A percentile compares a stretch with the other conserved stretches of the same genome.
Evolutionary conservation across 2,888 invertebrate genomes (phyloP).

Genomic region (Anaspis maculata): DNA sequence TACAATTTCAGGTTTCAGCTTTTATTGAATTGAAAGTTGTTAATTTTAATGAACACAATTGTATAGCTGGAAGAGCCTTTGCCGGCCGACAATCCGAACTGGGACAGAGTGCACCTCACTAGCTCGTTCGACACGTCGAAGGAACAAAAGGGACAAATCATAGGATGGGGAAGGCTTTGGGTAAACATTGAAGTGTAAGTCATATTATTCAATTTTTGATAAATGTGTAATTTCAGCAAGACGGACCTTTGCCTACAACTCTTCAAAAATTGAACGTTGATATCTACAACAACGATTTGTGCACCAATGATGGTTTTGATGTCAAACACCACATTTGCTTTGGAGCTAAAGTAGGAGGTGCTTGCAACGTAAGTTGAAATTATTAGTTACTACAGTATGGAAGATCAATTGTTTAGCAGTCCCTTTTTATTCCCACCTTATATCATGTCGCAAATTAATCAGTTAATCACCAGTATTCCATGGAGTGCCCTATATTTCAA

Average conservation of each 20-base stretch:
- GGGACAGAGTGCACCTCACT: no score
- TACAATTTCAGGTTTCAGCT: no score
- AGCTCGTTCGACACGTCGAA: background rate
- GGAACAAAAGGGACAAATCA: background rate
- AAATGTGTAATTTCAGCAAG: no score
- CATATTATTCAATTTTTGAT: background rate
- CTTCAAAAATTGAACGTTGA: background rate
- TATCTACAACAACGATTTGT: background rate
- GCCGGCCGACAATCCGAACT: no score
- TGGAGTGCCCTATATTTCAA: no score
- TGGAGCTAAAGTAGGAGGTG: background rate
- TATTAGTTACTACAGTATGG: background rate
- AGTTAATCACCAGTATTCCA: no score
- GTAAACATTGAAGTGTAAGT: no score
- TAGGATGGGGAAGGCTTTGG: background rate
- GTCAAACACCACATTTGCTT: conserved; percentile 1
- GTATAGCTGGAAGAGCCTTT: no score
- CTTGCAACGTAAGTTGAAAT: background rate
- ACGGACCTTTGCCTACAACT: background rate
- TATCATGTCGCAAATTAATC: no score
- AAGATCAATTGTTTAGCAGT: background rate
- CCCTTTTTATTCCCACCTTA: no score
- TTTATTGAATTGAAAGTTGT: no score
- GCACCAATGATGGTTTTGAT: background rate
- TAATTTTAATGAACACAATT: no score